Evolutionary conservation across 1,140 invertebrate species (phyloP), one percentile per base, ranked within the genome.

Genomic region (Tachypleus tridentatus): DNA sequence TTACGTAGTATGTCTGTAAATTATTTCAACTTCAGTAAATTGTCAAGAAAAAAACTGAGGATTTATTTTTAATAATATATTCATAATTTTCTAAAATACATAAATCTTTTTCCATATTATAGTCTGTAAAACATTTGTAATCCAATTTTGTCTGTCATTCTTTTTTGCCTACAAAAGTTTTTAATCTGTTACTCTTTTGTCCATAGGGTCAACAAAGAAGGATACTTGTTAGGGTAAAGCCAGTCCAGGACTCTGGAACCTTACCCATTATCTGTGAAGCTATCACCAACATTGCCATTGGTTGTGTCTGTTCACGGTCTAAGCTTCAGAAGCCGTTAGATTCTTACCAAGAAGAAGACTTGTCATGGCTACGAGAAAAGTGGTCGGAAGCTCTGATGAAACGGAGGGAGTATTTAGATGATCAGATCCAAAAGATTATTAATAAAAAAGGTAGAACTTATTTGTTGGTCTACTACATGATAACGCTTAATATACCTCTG

Each of bases 331-430:
- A 91, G 76, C 85, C 89, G 1, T 76, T 98, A 60, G 97, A 99
- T 78, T 97, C 93, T 8, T 99, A 99, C 76, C 96, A 98, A 77
- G 97, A 99, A 71, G 93, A 96, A 76, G 97, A 98, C 79, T 79
- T 99, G 51, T 86, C 85, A 4, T 77, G 87, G 52, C 78, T 99
- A 10, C 80, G 93, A 53, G 90, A 94, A 71, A 89, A 94, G 72
- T 98, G 95, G 94, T 90, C 87, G 73, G 89, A 94, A 65, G 93
- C 93, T 11, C 79, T 98, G 65, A 84, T 86, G 68, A 82, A 91
- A 69, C 80, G 82, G 48, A 83, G 91, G 59, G 86, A 92, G 71
- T 96, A 98, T 77, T 80, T 98, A 58, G 89, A 97, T 77, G 87
- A 93, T 70, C 93, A 98, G 74, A 84, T 95, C 68, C 81, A 91